Evolutionary conservation across 2,797 vertebrate genomes (phyloP), one percentile per base, ranked within the genome.

Genomic region (Etheostoma nigrum): DNA sequence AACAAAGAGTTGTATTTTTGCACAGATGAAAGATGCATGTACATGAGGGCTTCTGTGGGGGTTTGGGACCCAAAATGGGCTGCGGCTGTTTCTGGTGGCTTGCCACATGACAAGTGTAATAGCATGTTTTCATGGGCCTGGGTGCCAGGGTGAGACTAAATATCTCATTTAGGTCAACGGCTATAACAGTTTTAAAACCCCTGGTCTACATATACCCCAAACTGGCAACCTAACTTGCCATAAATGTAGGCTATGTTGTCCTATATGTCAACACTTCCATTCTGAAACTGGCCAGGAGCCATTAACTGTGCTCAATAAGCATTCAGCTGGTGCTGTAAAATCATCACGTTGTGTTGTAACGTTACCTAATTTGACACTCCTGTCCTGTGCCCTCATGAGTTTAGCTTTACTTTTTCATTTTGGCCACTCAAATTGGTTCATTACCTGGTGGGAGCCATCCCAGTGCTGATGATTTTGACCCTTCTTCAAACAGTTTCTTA

Each of bases 31-130:
- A 81, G 79, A 76, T 67, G 52, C 78, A 71, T 78, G 77, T 51
- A 73, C 71, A 70, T 18, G 70, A 80, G 75, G 72, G 70, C 54
- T 87, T 45, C 45, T 79, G 67, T 51, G 80, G 79, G 76, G 78
- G 57, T 49, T 40, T 83, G 79, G 74, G 82, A 82, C 81, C 88
- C 85, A 85, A 91, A 92, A 85, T 74, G 90, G 81, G 61, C 72
- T 85, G 85, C 33, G 79, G 88, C 81, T 86, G 86, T 81, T 90
- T 88, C 74, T 90, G 78, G 86, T 84, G 91, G 86, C 68, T 88
- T 45, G 78, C 91, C 87, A 89, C 91, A 88, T 90, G 88, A 89
- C 89, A 90, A 88, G 88, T 72, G 89, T 90, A 93, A 93, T 90
- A 85, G 88, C 59, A 89, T 87, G 90, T 89, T 92, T 91, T 81